Evolutionary conservation across 1,140 invertebrate species (phyloP).

Genomic region (Temnothorax curvispinosus): DNA sequence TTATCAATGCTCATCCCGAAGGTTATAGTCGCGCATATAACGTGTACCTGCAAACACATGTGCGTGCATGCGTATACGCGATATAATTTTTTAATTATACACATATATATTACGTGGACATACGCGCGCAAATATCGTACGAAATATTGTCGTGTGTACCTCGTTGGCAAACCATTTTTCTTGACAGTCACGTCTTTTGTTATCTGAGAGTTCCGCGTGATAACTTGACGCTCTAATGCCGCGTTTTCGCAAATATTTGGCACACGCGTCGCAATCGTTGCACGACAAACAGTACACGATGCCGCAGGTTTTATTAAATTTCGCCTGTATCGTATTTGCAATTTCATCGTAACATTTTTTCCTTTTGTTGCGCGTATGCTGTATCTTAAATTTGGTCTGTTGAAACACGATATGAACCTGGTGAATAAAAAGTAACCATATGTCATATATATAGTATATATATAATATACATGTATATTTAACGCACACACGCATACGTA

Average conservation of each 20-base stretch:
- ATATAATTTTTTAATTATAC: too few species aligned
- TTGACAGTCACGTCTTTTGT: constrained; percentile 91
- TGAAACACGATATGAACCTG: constrained; percentile 94
- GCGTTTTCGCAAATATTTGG: constrained; percentile 88
- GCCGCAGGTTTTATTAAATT: constrained; percentile 89
- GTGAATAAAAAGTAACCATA: constrained; percentile 29
- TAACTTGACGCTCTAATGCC: constrained; percentile 90
- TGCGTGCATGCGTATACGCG: too few species aligned
- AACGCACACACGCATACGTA: constrained; percentile 77
- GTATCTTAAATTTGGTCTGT: constrained; percentile 97
- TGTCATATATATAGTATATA: too few species aligned
- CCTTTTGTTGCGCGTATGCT: constrained; percentile 91
- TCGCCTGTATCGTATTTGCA: constrained; percentile 89
- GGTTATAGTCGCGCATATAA: constrained; percentile 97
- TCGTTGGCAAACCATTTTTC: constrained; percentile 93
- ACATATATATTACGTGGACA: too few species aligned
- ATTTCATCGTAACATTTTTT: constrained; percentile 89
- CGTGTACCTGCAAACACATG: constrained; percentile 77
- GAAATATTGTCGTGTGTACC: too few species aligned
- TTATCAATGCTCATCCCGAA: constrained; percentile 99
- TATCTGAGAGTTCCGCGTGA: too few species aligned
- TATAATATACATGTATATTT: not conserved
- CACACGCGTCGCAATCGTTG: constrained; percentile 94
- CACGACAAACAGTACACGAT: too few species aligned
- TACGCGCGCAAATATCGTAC: too few species aligned